Conservation (phyloP, 1,140 invertebrate species). For the Berghia stephanieae region DNA sequence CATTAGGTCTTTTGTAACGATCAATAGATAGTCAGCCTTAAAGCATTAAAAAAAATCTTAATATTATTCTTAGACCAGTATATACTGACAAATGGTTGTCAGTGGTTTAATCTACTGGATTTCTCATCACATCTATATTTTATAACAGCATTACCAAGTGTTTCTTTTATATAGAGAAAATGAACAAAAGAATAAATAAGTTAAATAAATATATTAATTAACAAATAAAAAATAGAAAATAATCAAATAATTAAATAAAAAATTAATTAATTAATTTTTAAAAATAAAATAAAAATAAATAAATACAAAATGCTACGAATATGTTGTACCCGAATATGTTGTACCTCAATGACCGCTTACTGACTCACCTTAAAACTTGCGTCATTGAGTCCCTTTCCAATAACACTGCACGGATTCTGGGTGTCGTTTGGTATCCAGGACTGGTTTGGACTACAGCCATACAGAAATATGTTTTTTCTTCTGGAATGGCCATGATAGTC, state of each 20-base stretch:
- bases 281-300: neutral
- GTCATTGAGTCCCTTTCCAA: conserved; percentile 63
- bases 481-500: conserved; percentile 91
- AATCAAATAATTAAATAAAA: neutral
- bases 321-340: neutral
- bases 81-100: too few relatives aligned
- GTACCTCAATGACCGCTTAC: neutral
- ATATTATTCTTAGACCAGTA: too few relatives aligned
- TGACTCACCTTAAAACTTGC: conserved; percentile 63
- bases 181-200: too few relatives aligned
- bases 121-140: too few relatives aligned
- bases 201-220: too few relatives aligned
- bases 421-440: conserved; percentile 63
- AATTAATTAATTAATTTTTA: conserved; percentile 20
- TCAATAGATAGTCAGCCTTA: too few relatives aligned
- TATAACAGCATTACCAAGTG: too few relatives aligned
- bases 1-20: too few relatives aligned
- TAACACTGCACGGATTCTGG: conserved; percentile 59
- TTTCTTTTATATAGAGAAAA: too few relatives aligned
- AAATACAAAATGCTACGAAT: neutral
- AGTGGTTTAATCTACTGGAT: too few relatives aligned
- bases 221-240: neutral
- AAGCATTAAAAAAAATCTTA: too few relatives aligned
- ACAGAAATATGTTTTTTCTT: conserved; percentile 88
- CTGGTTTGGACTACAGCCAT: conserved; percentile 78